These are phyloP conservation scores for Camponotus fellah DNA, from an alignment of 2,888 invertebrate species.

Conservation along the genomic window DNA sequence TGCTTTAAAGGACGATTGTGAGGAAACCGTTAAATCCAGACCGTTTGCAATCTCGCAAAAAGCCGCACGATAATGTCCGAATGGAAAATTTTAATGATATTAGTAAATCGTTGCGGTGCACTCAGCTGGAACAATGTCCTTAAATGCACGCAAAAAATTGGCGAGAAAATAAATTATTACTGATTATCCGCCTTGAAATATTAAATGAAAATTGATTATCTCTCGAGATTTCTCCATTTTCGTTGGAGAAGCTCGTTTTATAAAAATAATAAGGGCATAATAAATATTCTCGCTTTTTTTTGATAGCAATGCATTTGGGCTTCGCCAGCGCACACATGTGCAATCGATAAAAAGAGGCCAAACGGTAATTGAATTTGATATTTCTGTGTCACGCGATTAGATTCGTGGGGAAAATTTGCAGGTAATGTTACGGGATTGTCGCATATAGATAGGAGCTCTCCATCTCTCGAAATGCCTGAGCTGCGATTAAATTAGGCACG, in stretches of 20 bases:
- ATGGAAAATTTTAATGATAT: conserved; percentile 47
- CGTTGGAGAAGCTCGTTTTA: neutral
- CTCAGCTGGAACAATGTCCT: neutral
- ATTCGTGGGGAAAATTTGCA: neutral
- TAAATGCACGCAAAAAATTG: neutral
- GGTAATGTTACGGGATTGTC: neutral
- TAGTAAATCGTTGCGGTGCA: neutral
- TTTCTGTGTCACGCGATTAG: neutral
- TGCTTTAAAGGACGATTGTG: conserved; percentile 35
- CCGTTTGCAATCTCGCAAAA: conserved; percentile 43
- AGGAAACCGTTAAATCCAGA: conserved; percentile 54
- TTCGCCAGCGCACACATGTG: neutral
- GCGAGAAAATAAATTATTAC: neutral
- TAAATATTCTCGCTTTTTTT: neutral
- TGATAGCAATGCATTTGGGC: neutral
- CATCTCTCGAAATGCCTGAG: conserved; percentile 39
- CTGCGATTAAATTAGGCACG: conserved; percentile 61
- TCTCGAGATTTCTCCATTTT: neutral
- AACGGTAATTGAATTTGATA: conserved; percentile 13
- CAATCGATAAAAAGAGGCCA: conserved; percentile 4
- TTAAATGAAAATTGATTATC: conserved; percentile 29
- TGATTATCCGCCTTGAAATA: neutral
- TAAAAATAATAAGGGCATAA: neutral
- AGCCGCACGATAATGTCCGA: conserved; percentile 50
- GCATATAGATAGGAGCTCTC: neutral